Evolutionary conservation across 2,888 invertebrate genomes (phyloP).

Genomic region (Gisinianus flammeolus): DNA sequence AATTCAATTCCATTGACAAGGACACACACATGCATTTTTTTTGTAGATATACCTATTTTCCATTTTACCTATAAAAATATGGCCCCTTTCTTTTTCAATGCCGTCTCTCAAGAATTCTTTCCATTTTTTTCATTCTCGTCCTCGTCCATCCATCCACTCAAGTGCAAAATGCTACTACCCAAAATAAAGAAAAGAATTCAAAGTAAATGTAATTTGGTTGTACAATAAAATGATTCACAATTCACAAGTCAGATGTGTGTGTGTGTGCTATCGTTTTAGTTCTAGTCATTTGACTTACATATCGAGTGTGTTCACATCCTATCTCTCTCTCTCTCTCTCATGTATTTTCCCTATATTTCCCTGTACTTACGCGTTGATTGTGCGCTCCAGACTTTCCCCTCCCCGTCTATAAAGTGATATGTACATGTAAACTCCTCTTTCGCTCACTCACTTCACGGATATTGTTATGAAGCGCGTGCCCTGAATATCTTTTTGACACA

Average conservation of each 20-base stretch:
- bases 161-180: conserved; percentile 9
- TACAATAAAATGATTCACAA: not conserved
- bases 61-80: not conserved
- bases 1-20: not conserved
- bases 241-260: not conserved
- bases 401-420: conserved; percentile 19
- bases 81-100: not conserved
- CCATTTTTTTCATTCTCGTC: not conserved
- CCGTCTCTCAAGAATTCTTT: not conserved
- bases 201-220: not conserved
- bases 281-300: too few species aligned
- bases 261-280: not conserved
- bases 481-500: not conserved
- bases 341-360: too few species aligned
- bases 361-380: not conserved
- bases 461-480: conserved; percentile 25
- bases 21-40: not conserved
- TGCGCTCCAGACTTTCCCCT: conserved; percentile 13
- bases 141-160: not conserved
- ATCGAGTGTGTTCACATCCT: too few species aligned
- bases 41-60: not conserved
- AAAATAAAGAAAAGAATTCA: not conserved
- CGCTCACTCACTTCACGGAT: not conserved
- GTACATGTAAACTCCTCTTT: not conserved
- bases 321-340: too few species aligned